These are phyloP conservation scores for Cylindroiulus punctatus DNA, from an alignment of 2,888 invertebrate genomes.

Conservation along the genomic window DNA sequence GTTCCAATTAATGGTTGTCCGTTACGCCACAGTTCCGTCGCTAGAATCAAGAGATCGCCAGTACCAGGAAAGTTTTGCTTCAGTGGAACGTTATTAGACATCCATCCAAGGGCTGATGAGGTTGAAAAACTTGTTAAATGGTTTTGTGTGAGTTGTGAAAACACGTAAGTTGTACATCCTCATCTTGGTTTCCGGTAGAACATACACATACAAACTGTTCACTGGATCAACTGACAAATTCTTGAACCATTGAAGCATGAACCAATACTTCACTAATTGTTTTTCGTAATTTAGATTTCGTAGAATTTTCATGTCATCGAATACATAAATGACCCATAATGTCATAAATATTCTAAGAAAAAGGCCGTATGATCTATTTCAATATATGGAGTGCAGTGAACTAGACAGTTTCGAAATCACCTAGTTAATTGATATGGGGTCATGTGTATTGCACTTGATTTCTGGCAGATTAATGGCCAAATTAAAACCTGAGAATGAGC, in stretches of 20 bases:
- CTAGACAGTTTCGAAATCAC: background rate
- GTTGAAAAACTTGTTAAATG: constrained; percentile 15
- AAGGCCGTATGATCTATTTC: too few relatives aligned
- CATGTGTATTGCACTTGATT: background rate
- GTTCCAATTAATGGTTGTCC: background rate
- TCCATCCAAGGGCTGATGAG: background rate
- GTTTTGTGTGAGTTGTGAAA: constrained; percentile 14
- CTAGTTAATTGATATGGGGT: background rate
- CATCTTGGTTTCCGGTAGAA: background rate
- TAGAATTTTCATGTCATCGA: too few relatives aligned
- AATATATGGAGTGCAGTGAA: too few relatives aligned
- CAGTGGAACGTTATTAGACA: background rate
- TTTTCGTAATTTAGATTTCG: too few relatives aligned
- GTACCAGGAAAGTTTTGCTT: constrained; percentile 23
- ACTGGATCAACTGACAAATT: too few relatives aligned
- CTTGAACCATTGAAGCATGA: too few relatives aligned
- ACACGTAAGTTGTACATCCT: background rate
- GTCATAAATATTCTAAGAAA: too few relatives aligned
- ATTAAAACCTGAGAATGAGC: too few relatives aligned
- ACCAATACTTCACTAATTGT: too few relatives aligned
- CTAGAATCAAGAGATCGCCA: background rate
- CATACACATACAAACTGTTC: too few relatives aligned
- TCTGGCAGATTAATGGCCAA: too few relatives aligned
- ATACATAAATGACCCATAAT: too few relatives aligned
- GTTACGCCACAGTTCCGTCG: background rate